Conservation (phyloP, 2,888 invertebrate species). For the Xestia sexstrigata region DNA sequence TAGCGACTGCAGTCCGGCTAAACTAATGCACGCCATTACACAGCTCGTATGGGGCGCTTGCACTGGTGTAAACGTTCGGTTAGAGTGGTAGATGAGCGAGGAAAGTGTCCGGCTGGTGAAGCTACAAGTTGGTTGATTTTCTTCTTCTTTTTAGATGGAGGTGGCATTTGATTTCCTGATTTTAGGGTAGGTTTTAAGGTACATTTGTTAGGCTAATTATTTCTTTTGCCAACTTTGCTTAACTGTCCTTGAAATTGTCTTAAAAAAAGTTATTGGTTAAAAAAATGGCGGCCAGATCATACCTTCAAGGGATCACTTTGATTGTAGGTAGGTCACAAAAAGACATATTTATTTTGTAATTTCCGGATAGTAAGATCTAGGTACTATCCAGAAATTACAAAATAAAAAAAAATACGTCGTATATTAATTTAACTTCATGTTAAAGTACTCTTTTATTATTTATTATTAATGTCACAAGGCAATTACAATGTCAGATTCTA, state of each 20-base stretch:
- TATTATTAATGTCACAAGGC: too few relatives aligned
- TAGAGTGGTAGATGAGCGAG: constrained; percentile 31
- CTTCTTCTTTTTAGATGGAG: neutral
- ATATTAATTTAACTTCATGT: neutral
- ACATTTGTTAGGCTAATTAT: neutral
- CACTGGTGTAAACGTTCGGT: constrained; percentile 25
- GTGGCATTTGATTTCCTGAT: too few relatives aligned
- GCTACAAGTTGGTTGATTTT: neutral
- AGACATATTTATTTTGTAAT: neutral
- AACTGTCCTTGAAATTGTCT: neutral
- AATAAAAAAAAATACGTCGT: neutral
- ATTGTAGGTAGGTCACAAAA: too few relatives aligned
- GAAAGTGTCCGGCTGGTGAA: neutral
- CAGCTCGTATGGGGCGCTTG: constrained; percentile 39
- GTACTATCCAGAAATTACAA: neutral
- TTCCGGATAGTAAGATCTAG: neutral
- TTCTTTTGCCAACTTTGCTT: neutral
- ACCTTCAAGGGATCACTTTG: neutral
- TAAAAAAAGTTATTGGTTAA: neutral
- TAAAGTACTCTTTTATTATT: too few relatives aligned
- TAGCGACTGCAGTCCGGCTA: constrained; percentile 49
- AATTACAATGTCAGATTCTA: neutral
- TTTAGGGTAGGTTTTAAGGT: neutral
- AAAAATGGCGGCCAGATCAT: neutral
- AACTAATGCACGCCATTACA: constrained; percentile 59